These are phyloP conservation scores for Spialia ferax DNA, from an alignment of 2,888 invertebrate genomes.

Conservation along the genomic window DNA sequence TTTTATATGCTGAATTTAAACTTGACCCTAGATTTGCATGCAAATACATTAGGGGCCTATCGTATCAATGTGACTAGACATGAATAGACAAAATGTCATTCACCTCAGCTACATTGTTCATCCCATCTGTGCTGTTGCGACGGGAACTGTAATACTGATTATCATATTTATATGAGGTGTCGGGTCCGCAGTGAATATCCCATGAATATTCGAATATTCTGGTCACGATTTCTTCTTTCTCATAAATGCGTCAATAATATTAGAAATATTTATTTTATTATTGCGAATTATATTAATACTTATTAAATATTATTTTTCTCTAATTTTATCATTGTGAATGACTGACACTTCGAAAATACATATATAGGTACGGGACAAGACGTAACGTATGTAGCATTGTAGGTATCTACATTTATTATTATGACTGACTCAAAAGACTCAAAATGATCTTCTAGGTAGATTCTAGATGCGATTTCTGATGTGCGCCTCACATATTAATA, in stretches of 20 bases:
- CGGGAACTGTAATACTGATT: slow-evolving; percentile 25
- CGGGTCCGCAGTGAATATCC: slow-evolving; percentile 10
- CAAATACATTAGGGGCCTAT: slow-evolving; percentile 14
- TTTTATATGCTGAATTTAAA: neutral
- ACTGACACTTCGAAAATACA: no score
- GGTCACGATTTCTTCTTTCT: slow-evolving; percentile 37
- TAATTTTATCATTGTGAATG: no score
- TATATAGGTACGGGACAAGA: no score
- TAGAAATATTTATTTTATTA: neutral
- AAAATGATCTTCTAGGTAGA: no score
- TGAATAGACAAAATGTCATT: slow-evolving; percentile 22
- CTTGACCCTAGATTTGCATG: slow-evolving; percentile 19
- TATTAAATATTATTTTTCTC: no score
- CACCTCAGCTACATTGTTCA: slow-evolving; percentile 20
- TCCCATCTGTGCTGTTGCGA: slow-evolving; percentile 9
- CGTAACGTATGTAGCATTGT: no score
- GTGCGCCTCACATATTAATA: no score
- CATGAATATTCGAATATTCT: slow-evolving; percentile 11
- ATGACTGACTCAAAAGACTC: no score
- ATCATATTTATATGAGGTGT: slow-evolving; percentile 29
- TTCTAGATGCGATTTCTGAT: no score
- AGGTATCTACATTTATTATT: no score
- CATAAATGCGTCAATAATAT: neutral
- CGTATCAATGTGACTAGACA: no score
- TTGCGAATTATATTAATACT: no score